These are phyloP conservation scores for Gyrodactylus salaris DNA, from an alignment of 1,140 invertebrate genomes.

Conservation along the genomic window DNA sequence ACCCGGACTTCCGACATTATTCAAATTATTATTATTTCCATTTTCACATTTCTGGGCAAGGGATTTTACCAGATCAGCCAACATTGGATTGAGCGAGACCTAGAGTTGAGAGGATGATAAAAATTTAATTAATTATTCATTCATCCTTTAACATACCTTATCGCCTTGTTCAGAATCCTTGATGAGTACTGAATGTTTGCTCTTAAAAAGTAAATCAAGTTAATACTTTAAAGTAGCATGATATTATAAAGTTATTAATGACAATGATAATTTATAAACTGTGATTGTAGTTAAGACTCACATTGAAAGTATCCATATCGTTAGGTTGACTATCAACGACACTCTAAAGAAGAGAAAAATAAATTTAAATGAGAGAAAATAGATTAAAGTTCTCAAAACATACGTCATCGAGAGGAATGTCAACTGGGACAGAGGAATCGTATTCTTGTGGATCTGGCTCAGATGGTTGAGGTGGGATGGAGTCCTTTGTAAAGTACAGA, in stretches of 20 bases:
- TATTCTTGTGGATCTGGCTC: neutral
- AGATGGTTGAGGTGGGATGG: neutral
- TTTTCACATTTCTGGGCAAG: neutral
- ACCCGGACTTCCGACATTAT: neutral
- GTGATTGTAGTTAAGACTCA: no score
- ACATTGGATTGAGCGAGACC: neutral
- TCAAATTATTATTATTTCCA: neutral
- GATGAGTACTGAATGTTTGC: neutral
- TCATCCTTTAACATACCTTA: neutral
- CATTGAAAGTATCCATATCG: no score
- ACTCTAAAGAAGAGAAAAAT: no score
- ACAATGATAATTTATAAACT: no score
- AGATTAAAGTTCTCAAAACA: neutral
- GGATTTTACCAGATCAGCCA: neutral
- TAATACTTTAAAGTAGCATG: neutral
- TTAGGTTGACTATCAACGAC: no score
- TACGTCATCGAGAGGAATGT: slow-evolving; percentile 4
- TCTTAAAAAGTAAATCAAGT: neutral
- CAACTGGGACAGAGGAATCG: neutral
- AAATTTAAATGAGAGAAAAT: no score
- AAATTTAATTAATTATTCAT: neutral
- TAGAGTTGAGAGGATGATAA: neutral
- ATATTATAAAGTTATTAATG: neutral
- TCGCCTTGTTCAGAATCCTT: neutral
- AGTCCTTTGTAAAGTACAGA: slow-evolving; percentile 1